Conservation (phyloP, 2,888 invertebrate genomes). For the Eueremaeus valkanovi region DNA sequence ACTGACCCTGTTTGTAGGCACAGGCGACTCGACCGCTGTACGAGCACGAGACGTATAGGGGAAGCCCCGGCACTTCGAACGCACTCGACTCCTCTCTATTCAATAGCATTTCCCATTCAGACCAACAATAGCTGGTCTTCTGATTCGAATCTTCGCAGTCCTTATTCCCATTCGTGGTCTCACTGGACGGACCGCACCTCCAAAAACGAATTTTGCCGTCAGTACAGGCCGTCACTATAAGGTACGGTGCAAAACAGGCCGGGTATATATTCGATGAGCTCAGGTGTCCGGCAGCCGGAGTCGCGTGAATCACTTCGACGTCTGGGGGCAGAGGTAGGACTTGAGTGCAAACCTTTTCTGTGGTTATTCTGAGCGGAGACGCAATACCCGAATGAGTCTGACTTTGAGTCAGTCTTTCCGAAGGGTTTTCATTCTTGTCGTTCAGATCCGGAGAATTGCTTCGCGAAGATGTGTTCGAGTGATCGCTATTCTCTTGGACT, state of each 20-base stretch:
- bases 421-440: not conserved
- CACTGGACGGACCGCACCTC: slow-evolving; percentile 61
- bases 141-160: slow-evolving; percentile 59
- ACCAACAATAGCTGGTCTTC: slow-evolving; percentile 60
- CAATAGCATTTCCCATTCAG: slow-evolving; percentile 78
- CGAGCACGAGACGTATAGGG: slow-evolving; percentile 89
- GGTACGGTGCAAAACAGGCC: slow-evolving; percentile 96
- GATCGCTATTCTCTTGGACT: slow-evolving; percentile 48
- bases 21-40: slow-evolving; percentile 96
- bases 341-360: slow-evolving; percentile 85
- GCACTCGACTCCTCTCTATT: slow-evolving; percentile 62
- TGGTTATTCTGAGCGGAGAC: slow-evolving; percentile 76
- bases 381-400: slow-evolving; percentile 51
- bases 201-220: slow-evolving; percentile 87
- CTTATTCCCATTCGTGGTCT: not conserved
- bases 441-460: slow-evolving; percentile 39
- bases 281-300: slow-evolving; percentile 92
- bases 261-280: slow-evolving; percentile 98
- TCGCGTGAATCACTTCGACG: slow-evolving; percentile 86
- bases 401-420: not conserved
- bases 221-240: slow-evolving; percentile 89
- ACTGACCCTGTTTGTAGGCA: slow-evolving; percentile 89
- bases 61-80: slow-evolving; percentile 74
- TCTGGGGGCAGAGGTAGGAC: slow-evolving; percentile 79
- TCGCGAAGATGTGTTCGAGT: slow-evolving; percentile 48